Evolutionary conservation across 2,888 invertebrate genomes (phyloP), one percentile per base, ranked within the genome.

Genomic region (Drosophila conformis): DNA sequence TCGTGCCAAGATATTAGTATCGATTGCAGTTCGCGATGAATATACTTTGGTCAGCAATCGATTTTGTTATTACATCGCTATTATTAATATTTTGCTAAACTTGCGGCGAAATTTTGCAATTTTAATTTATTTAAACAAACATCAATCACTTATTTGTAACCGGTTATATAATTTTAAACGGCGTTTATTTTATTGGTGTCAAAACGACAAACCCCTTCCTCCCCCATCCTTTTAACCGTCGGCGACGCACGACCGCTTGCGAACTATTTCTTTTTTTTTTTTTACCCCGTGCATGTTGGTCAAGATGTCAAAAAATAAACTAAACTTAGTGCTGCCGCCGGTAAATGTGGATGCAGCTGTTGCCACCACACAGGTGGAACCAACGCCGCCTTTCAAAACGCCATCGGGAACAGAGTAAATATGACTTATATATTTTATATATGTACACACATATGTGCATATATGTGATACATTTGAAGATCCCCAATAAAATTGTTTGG

Each of bases 311-410:
- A 98, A 98, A 94, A 98, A 98, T 93, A 98, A 97, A 94, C 94
- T 98, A 90, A 98, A 98, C 93, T 94, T 98, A 93, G 98, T 97
- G 92, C 94, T 98, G 92, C 98, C 98, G 90, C 97, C 98, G 91
- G 97, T 97, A 93, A 96, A 97, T 80, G 96, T 97, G 83, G 97
- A 97, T 93, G 94, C 94, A 69, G 94, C 94, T 77, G 94, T 94
- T 68, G 94, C 94, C 67, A 94, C 94, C 52, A 93, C 94, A 75
- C 94, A 94, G 74, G 94, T 94, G 80, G 91, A 92, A 60, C 94
- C 94, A 42, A 92, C 94, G 49, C 93, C 94, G 53, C 92, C 93
- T 46, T 93, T 93, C 66, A 93, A 93, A 83, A 93, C 93, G 49
- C 92, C 93, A 73, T 93, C 93, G 36, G 93, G 93, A 85, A 93